Evolutionary conservation across 2,888 invertebrate genomes (phyloP), one percentile per base, ranked within the genome.

Genomic region (Alentia gelatinosa): DNA sequence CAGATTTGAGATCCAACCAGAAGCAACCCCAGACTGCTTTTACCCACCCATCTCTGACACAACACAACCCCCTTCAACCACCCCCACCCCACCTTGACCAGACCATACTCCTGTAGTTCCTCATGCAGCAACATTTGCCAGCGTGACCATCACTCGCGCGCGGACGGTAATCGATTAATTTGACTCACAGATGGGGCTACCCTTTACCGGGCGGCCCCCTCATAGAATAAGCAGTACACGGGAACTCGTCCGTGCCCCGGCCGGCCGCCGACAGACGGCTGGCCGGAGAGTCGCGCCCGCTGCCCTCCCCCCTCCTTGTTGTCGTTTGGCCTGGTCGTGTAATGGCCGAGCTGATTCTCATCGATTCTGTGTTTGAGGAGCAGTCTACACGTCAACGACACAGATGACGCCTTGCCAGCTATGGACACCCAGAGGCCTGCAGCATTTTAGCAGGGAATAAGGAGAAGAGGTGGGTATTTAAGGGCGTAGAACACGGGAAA

Each of bases 181-280:
- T 79, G 79, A 79, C 79, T 79, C 79, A 79, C 79, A 79, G 79
- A 79, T 79, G 79, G 79, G 79, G 23, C 39, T 1, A n/a, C 26
- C 74, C 74, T 26, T 74, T 74, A n/a, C 12, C 23, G 37, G 79
- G 15, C 23, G 9, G 12, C 12, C 9, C 79, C 23, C 5, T 37
- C 37, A 37, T 79, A 7, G 79, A 79, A 79, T 79, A 79, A 39
- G 79, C 39, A 39, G 19, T 33, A 7, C 35, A 33, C 79, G 3
- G 12, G 68, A 39, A 74, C 15, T 74, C 5, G 19, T 3, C n/a
- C n/a, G 47, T 47, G 19, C 47, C 47, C 47, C 19, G 9, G 47
- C 47, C 47, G 47, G 9, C 19, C 19, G 47, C 19, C 47, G 47
- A 47, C 47, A 47, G n/a, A n/a, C 47, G 47, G 47, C 47, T 12